Evolutionary conservation across 2,797 vertebrate species (phyloP), one percentile per base, ranked within the genome.

Genomic region (Thunnus albacares): DNA sequence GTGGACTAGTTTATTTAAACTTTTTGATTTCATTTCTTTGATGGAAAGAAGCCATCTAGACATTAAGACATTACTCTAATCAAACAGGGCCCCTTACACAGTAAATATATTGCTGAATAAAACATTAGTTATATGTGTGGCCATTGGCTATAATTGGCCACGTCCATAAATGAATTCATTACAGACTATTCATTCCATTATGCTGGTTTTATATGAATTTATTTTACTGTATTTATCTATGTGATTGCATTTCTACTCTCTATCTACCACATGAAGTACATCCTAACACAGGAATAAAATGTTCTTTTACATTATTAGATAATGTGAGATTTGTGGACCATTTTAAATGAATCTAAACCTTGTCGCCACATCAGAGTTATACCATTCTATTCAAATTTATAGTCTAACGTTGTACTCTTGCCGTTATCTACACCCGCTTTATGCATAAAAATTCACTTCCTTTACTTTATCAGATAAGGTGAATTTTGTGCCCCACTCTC

Each of bases 391-490:
- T 81, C 60, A 58, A 83, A 81, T 78, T 33, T 57, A 83, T 20
- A 63, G 43, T 8, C 28, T 2, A 0, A 13, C 0, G 0, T 60
- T 70, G 81, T 43, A 62, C 47, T 64, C 28, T 61, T 10, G 11
- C 10, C 5, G 3, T 79, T 70, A 72, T 79, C 72, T 65, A 17
- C 47, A 20, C 17, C 14, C 0, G 9, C 67, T 61, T 59, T 5
- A 51, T 38, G 56, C 45, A 76, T 66, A 59, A 58, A 69, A 80
- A 43, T 57, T 53, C n/a, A 71, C 66, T 71, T 72, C 35, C 71
- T 84, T 74, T 60, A 71, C 71, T 84, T 74, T 62, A 71, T 77
- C 67, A 71, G 70, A 80, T 79, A 5, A 77, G 52, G 57, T 78
- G 66, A 77, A 64, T 85, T 81, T 73, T 6, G 15, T 38, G 43